Evolutionary conservation across 2,113 vertebrate genomes (phyloP).

Genomic region (Conger conger): DNA sequence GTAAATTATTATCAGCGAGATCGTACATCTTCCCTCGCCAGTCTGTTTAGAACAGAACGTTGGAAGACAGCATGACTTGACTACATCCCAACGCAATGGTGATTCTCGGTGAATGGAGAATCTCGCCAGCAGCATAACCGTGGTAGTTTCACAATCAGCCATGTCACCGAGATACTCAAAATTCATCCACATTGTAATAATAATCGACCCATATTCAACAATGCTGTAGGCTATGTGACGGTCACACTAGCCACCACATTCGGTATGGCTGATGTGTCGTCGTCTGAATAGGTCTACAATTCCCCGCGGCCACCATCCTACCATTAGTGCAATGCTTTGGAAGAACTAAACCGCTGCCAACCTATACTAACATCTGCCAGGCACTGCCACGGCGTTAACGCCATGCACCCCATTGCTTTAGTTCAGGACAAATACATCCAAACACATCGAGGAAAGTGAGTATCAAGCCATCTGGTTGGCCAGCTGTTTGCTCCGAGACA

Average conservation of each 20-base stretch:
- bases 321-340: not conserved
- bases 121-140: not conserved
- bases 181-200: not conserved
- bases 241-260: not conserved
- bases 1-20: not conserved
- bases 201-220: not conserved
- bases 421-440: not conserved
- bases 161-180: not conserved
- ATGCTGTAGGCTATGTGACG: not conserved
- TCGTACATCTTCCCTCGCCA: not conserved
- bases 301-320: not conserved
- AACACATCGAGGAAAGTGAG: constrained; percentile 28
- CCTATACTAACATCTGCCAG: constrained; percentile 5
- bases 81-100: constrained; percentile 7
- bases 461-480: constrained; percentile 43
- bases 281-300: not conserved
- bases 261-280: not conserved
- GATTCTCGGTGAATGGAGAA: not conserved
- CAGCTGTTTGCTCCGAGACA: constrained; percentile 39
- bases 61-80: constrained; percentile 3
- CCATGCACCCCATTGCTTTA: not conserved
- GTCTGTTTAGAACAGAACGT: not conserved
- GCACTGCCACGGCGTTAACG: not conserved
- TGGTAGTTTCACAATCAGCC: not conserved
- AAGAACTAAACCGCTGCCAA: constrained; percentile 13